Base-by-base conservation (phyloP, 2,113 vertebrate genomes). In the Cyphomyrus discorhynchus region DNA sequence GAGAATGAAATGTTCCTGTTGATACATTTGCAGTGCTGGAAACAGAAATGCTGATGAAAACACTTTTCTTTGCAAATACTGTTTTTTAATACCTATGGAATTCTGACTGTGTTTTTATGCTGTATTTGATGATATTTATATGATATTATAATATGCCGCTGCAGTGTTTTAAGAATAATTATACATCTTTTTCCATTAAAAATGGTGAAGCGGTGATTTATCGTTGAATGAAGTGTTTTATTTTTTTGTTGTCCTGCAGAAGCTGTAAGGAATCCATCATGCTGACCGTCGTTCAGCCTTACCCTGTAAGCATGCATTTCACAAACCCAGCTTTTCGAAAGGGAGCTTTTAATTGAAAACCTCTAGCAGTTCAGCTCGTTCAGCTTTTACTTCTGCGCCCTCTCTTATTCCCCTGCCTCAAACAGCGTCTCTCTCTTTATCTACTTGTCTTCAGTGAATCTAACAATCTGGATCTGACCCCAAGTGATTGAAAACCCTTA, bases 251-350 rank as follows among this genome's bases (percentile, higher is more conserved):
- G 93, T 90, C 91, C 95, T 95, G 52, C 95, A 99, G 98, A 95
- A 98, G 97, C 95, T 99, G 98, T 96, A 99, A 99, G 94, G 98
- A 99, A 96, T 99, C 98, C 90, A 99, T 99, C 91, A 93, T 99
- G 91, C 95, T 99, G 94, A 99, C 97, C 31, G 98, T 99, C 91
- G 96, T 99, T 93, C 98, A 99, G 92, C 98, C 98, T 90, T 99
- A 99, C 94, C 97, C 98, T 80, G 98, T 99, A 95, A 98, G 98
- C 96, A 58, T 90, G 91, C 86, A n/a, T 56, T 58, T 84, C 42
- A 46, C 77, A 82, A 21, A 39, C 77, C 35, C 5, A 5, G 42
- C 15, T 45, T 82, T 45, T 15, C 15, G 9, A 77, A 84, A 47
- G 8, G 80, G 45, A 19, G 82, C 21, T 50, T 62, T 45, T 46